Evolutionary conservation across 2,113 vertebrate genomes (phyloP).

Genomic region (Pitta sordida): DNA sequence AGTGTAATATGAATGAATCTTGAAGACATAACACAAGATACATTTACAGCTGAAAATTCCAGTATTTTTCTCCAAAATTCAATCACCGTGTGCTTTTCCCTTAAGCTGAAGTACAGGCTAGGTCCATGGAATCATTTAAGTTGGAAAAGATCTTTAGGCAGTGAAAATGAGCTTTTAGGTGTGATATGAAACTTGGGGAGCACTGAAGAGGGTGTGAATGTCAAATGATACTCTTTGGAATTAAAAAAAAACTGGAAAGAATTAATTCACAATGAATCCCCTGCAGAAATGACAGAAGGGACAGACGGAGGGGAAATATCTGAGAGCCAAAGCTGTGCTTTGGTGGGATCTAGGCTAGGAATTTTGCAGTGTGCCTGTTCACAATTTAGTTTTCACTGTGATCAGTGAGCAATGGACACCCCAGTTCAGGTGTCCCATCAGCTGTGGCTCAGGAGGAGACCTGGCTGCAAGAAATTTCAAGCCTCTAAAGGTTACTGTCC

Average conservation of each 20-base stretch:
- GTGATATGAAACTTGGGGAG: neutral
- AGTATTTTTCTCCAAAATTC: neutral
- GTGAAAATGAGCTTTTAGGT: neutral
- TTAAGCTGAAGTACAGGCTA: neutral
- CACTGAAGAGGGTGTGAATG: neutral
- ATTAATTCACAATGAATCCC: neutral
- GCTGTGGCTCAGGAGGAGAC: neutral
- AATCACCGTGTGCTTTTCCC: neutral
- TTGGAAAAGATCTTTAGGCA: neutral
- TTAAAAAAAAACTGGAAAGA: neutral
- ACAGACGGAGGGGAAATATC: neutral
- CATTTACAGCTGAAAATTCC: neutral
- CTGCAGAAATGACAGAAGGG: neutral
- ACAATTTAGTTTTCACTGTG: neutral
- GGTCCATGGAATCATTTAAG: neutral
- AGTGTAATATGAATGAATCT: neutral
- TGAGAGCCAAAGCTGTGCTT: neutral
- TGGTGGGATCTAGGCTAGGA: neutral
- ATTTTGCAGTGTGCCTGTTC: neutral
- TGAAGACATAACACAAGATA: neutral
- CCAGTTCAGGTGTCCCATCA: fast-evolving
- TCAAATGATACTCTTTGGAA: neutral
- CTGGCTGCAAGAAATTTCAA: neutral
- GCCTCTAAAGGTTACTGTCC: neutral
- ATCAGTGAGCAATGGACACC: neutral